A percentile compares a stretch with the other conserved stretches of the same genome.
Evolutionary conservation across 2,797 vertebrate genomes (phyloP).

Genomic region (Dendrocincla tyrannina): DNA sequence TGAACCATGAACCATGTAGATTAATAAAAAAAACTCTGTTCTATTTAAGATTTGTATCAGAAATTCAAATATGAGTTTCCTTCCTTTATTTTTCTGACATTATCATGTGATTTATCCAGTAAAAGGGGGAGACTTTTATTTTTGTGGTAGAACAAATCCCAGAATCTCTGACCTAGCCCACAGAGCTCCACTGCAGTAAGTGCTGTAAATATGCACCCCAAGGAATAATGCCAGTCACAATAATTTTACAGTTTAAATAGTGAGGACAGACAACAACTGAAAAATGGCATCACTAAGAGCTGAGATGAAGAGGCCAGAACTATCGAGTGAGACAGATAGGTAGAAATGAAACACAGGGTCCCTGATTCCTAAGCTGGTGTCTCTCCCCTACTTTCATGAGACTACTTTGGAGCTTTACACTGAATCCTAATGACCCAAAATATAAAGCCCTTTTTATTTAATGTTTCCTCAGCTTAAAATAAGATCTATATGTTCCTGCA

Average conservation of each 20-base stretch:
- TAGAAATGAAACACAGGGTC: not conserved
- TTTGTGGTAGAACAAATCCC: not conserved
- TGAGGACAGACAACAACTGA: not conserved
- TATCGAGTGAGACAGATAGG: not conserved
- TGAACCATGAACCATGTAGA: not conserved
- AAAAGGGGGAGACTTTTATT: not conserved
- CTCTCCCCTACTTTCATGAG: not conserved
- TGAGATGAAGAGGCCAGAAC: not conserved
- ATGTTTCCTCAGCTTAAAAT: slow-evolving; percentile 1
- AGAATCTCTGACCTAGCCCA: not conserved
- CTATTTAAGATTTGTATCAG: not conserved
- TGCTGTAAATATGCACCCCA: fast-evolving
- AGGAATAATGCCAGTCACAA: slow-evolving; percentile 5
- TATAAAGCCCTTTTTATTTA: slow-evolving; percentile 28
- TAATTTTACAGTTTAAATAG: not conserved
- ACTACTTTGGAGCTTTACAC: slow-evolving; percentile 29
- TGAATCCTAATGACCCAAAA: slow-evolving; percentile 11
- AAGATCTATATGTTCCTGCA: not conserved
- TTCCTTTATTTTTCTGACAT: not conserved
- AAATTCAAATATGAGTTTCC: not conserved
- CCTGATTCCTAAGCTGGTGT: not conserved
- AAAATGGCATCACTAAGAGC: not conserved
- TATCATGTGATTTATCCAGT: not conserved
- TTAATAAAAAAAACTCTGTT: not conserved
- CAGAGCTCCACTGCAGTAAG: not conserved